Percentiles rank a stretch among this genome's conserved stretches.
phyloP scores from a whole-genome alignment of 2,797 vertebrate genomes.

The Cebuella pygmaea region DNA sequence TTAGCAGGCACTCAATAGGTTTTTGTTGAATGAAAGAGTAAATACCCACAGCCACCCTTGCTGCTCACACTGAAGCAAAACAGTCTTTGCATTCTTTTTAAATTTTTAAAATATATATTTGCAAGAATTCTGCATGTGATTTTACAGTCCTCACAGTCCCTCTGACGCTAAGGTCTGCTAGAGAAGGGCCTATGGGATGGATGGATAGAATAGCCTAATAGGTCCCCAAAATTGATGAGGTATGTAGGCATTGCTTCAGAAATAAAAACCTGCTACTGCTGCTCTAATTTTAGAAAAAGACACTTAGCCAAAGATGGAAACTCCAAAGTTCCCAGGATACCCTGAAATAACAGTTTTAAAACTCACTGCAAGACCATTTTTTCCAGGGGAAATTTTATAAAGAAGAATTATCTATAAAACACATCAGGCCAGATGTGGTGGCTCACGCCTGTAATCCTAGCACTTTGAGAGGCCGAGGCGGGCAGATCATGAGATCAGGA shows the following conservation, averaged over 20 bases:
- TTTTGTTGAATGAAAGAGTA: slow-evolving; percentile 1
- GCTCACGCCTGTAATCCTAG: no score
- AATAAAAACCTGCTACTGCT: neutral
- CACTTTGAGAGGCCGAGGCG: no score
- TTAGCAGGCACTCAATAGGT: neutral
- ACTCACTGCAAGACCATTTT: neutral
- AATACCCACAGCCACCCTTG: neutral
- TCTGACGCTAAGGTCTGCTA: neutral
- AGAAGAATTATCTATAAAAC: neutral
- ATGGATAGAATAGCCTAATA: neutral
- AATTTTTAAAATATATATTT: neutral
- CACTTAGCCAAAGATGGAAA: neutral
- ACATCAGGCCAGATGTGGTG: neutral
- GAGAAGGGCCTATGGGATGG: neutral
- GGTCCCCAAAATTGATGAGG: neutral
- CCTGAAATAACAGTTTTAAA: neutral
- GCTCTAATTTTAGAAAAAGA: slow-evolving; percentile 10
- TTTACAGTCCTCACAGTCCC: neutral
- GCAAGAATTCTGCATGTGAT: slow-evolving; percentile 41
- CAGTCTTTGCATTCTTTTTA: neutral
- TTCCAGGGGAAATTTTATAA: neutral
- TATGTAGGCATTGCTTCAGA: neutral
- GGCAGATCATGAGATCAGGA: no score
- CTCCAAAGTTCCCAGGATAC: neutral
- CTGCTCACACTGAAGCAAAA: neutral